A percentile compares a stretch with the other conserved stretches of the same genome.
Conservation (phyloP, 2,797 vertebrate species). For the Helostoma temminkii region DNA sequence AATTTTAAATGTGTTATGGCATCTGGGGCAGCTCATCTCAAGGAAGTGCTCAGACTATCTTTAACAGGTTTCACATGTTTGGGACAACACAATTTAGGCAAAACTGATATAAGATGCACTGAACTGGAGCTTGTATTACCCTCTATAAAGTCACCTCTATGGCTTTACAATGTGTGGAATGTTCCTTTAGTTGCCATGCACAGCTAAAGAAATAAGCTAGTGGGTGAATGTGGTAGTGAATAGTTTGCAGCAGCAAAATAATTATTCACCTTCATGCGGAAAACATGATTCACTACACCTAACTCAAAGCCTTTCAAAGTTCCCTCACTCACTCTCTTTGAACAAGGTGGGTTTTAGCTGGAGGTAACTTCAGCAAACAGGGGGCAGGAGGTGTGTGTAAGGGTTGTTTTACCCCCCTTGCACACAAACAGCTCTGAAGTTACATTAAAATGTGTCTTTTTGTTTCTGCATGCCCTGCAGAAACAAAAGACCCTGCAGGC, state of each 20-base stretch:
- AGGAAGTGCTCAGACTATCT: too few relatives aligned
- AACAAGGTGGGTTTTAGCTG: slow-evolving; percentile 22
- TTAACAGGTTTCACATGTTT: too few relatives aligned
- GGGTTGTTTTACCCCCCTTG: slow-evolving; percentile 42
- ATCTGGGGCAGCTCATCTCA: too few relatives aligned
- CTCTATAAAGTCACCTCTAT: not conserved
- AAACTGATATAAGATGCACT: too few relatives aligned
- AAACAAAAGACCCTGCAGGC: slow-evolving; percentile 51
- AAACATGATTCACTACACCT: too few relatives aligned
- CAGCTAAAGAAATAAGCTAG: not conserved
- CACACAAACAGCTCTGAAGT: slow-evolving; percentile 69
- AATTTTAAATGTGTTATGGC: too few relatives aligned
- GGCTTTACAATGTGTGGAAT: not conserved
- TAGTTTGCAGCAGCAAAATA: not conserved
- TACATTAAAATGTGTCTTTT: slow-evolving; percentile 81
- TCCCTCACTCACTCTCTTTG: slow-evolving; percentile 28
- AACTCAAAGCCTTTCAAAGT: too few relatives aligned
- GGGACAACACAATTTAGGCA: too few relatives aligned
- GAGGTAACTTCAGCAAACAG: slow-evolving; percentile 43
- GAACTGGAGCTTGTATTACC: too few relatives aligned
- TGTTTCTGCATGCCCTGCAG: slow-evolving; percentile 48
- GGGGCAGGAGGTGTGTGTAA: slow-evolving; percentile 31
- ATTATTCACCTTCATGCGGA: too few relatives aligned
- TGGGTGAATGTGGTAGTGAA: not conserved
- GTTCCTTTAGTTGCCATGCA: not conserved